Conservation (phyloP, 2,888 invertebrate genomes). For the Trachelus tabidus region DNA sequence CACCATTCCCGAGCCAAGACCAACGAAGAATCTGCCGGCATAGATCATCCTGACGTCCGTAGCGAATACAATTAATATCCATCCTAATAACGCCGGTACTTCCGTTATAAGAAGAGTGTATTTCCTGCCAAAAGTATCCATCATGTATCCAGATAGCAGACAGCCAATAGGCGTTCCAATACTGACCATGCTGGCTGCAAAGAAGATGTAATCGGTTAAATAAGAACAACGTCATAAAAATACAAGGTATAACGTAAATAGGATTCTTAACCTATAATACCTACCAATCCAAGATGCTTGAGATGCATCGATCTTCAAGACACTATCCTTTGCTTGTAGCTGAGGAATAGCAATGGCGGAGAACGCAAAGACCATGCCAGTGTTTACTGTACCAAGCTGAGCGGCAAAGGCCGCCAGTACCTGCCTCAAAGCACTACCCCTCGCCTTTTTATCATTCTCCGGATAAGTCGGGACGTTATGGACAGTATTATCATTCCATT, state of each 20-base stretch:
- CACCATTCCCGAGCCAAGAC: slow-evolving; percentile 79
- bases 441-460: slow-evolving; percentile 32
- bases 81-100: slow-evolving; percentile 76
- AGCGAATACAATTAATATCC: slow-evolving; percentile 73
- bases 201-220: slow-evolving; percentile 11
- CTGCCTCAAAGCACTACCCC: slow-evolving; percentile 64
- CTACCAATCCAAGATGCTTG: slow-evolving; percentile 78
- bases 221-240: no score
- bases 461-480: slow-evolving; percentile 25
- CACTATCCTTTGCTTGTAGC: slow-evolving; percentile 67
- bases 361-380: slow-evolving; percentile 78
- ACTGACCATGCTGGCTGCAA: slow-evolving; percentile 74
- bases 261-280: not conserved
- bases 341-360: slow-evolving; percentile 76
- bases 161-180: slow-evolving; percentile 79
- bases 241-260: no score
- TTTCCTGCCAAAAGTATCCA: slow-evolving; percentile 77
- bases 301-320: slow-evolving; percentile 67
- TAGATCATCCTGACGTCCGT: slow-evolving; percentile 73
- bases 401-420: slow-evolving; percentile 74
- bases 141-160: slow-evolving; percentile 76
- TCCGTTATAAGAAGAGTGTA: slow-evolving; percentile 74
- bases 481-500: slow-evolving; percentile 36
- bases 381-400: slow-evolving; percentile 77
- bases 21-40: slow-evolving; percentile 74